These are phyloP conservation scores for Phyllostomus hastatus DNA, from an alignment of 2,113 vertebrate genomes.

Conservation along the genomic window DNA sequence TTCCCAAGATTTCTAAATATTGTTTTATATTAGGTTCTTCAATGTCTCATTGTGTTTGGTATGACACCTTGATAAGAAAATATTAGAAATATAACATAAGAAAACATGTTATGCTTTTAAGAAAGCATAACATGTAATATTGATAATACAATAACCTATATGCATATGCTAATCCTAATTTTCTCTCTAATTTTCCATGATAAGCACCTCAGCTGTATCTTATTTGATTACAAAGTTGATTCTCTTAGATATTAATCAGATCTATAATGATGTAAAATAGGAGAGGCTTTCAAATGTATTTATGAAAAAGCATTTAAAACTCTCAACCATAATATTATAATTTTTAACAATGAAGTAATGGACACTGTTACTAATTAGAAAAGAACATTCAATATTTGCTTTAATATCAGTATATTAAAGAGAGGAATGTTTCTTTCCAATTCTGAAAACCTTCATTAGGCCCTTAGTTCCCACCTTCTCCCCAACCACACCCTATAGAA, in stretches of 20 bases:
- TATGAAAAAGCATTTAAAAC: neutral
- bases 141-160: neutral
- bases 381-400: neutral
- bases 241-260: neutral
- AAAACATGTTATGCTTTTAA: too few species aligned
- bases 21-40: neutral
- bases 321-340: neutral
- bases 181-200: conserved; percentile 14
- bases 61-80: neutral
- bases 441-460: neutral
- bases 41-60: neutral
- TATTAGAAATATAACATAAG: too few species aligned
- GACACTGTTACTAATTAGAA: neutral
- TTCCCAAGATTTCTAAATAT: neutral
- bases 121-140: neutral
- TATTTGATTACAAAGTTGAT: neutral
- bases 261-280: neutral
- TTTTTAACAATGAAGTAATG: neutral
- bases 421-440: neutral
- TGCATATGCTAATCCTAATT: neutral
- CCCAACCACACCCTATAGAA: neutral
- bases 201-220: neutral
- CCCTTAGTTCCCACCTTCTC: neutral
- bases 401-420: neutral
- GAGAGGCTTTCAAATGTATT: neutral